phyloP scores from a whole-genome alignment of 2,113 vertebrate genomes.

The Opisthocomus hoazin region DNA sequence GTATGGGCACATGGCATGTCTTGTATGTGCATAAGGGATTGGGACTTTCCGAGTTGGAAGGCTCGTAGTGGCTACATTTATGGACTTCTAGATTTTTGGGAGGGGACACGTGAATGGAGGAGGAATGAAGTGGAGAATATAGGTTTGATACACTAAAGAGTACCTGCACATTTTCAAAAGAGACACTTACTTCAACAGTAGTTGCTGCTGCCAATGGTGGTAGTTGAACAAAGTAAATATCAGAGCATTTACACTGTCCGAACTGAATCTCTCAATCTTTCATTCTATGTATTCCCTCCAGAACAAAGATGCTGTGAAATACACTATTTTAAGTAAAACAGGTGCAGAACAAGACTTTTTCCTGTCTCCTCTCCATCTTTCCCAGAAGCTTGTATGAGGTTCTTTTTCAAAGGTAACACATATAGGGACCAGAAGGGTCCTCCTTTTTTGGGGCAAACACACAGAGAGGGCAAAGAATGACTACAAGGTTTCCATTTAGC shows the following conservation, averaged over 20 bases:
- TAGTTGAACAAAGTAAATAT: background rate
- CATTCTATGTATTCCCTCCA: background rate
- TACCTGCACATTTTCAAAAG: background rate
- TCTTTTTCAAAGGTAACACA: background rate
- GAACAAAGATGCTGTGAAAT: background rate
- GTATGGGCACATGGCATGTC: background rate
- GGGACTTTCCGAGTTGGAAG: background rate
- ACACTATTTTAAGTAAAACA: background rate
- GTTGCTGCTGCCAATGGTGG: background rate
- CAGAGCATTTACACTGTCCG: background rate
- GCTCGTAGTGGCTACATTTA: background rate
- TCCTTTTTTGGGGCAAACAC: accelerated
- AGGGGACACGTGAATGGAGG: background rate
- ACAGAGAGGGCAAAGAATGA: background rate
- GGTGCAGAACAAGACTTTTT: background rate
- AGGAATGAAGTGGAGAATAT: background rate
- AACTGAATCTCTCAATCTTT: background rate
- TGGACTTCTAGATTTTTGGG: background rate
- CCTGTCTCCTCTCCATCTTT: background rate
- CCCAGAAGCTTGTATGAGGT: background rate
- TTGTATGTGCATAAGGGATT: background rate
- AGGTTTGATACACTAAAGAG: background rate
- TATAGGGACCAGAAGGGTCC: background rate
- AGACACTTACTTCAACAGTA: background rate
- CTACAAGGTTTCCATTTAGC: background rate